Evolutionary conservation across 2,113 vertebrate species (phyloP), one percentile per base, ranked within the genome.

Genomic region (Cyanistes caeruleus): DNA sequence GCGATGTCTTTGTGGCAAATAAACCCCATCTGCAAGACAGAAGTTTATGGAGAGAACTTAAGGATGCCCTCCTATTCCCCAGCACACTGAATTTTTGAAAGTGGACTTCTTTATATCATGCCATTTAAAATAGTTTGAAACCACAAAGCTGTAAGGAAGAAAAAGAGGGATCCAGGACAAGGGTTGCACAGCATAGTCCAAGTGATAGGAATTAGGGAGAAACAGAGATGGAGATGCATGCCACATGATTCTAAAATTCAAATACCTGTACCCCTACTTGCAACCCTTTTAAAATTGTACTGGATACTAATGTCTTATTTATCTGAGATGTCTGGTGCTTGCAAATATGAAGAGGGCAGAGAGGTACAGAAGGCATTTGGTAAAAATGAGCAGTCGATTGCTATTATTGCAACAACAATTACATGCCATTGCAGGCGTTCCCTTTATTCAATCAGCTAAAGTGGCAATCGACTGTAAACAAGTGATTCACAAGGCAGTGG

Each of bases 371-470:
- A 65, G 23, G 18, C 62, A 33, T 64, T 75, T 84, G 82, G 60
- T 89, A 78, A 79, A 95, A 95, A 87, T 15, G 35, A 62, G 30
- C 35, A 24, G 35, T 69, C 20, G 1, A 33, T 44, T 23, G 55
- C 35, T 55, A 13, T 87, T 80, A 80, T 67, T 86, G 90, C 82
- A 83, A 49, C 56, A 48, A 35, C 39, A 73, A 43, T 87, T 90
- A 15, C 7, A 17, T 35, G 55, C 72, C 44, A 5, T 90, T 87
- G 84, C 70, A 93, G 82, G 31, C 3, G 0, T 80, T 95, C 37
- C 55, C 78, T 94, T 93, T 88, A 88, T 93, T 79, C 84, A 78
- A 52, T 87, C 90, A 70, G 46, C 56, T 87, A 1, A 74, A 75
- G 80, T 53, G 77, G 88, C 52, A 84, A 27, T 59, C 24, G 8